Evolutionary conservation across 1,140 invertebrate species (phyloP).

Genomic region (Trissolcus basalis): DNA sequence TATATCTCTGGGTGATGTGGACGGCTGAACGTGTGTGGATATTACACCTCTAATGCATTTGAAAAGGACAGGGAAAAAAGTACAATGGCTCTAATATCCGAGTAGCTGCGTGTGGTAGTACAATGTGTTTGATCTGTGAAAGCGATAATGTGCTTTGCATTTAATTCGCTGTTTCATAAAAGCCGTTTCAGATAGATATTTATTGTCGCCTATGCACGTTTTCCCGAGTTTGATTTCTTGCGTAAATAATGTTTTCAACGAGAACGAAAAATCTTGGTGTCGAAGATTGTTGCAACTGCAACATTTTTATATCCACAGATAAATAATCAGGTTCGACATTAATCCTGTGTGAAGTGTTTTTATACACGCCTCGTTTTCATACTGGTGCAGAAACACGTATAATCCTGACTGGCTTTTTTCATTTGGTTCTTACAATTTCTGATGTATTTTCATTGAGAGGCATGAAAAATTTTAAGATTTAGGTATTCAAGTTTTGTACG

Average conservation of each 20-base stretch:
- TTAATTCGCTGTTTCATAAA: conserved; percentile 15
- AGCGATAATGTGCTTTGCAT: conserved; percentile 9
- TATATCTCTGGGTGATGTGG: conserved; percentile 68
- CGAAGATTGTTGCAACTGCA: not conserved
- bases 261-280: not conserved
- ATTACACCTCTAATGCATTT: conserved; percentile 25
- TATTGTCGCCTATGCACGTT: conserved; percentile 15
- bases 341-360: no score
- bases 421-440: no score
- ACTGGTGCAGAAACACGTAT: no score
- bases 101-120: conserved; percentile 19
- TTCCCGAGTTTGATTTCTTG: conserved; percentile 25
- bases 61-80: conserved; percentile 11
- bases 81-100: conserved; percentile 8
- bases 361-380: no score
- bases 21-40: conserved; percentile 65
- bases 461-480: not conserved
- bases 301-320: not conserved
- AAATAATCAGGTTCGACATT: no score
- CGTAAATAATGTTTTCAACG: conserved; percentile 4
- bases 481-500: conserved; percentile 14
- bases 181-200: conserved; percentile 19
- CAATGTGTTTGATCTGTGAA: conserved; percentile 12
- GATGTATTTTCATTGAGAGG: no score
- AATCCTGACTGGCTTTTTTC: no score